A percentile compares a stretch with the other conserved stretches of the same genome.
Conservation (phyloP, 2,888 invertebrate species). For the Opisthograptis luteolata region DNA sequence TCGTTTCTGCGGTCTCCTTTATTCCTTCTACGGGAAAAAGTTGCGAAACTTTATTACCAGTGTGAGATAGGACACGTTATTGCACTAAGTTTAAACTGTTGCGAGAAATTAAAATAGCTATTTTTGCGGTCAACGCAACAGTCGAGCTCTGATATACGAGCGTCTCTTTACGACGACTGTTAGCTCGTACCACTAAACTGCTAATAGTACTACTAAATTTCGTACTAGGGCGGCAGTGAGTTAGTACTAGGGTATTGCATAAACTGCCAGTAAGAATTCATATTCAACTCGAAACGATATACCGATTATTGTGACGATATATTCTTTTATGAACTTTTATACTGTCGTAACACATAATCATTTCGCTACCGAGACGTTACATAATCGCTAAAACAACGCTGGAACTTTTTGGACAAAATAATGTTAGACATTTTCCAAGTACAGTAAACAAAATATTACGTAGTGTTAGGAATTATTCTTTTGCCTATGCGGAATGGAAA, state of each 20-base stretch:
- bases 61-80: conserved; percentile 82
- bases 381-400: conserved; percentile 17
- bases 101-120: conserved; percentile 72
- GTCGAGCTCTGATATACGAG: conserved; percentile 41
- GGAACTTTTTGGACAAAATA: conserved; percentile 15
- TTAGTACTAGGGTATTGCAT: neutral
- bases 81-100: conserved; percentile 75
- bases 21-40: conserved; percentile 80
- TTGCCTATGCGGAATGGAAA: too few species aligned
- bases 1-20: conserved; percentile 81
- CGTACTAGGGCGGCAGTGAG: too few species aligned
- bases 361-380: conserved; percentile 21
- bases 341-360: conserved; percentile 27
- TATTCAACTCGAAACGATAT: conserved; percentile 23
- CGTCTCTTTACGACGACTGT: conserved; percentile 8
- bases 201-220: too few species aligned
- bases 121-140: conserved; percentile 66
- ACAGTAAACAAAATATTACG: conserved; percentile 12
- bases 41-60: conserved; percentile 81
- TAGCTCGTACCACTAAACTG: conserved; percentile 16
- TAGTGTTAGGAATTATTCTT: too few species aligned
- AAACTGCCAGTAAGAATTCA: conserved; percentile 24
- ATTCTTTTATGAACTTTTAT: conserved; percentile 34
- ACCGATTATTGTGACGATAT: conserved; percentile 29
- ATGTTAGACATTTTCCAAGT: conserved; percentile 9